Evolutionary conservation across 1,140 invertebrate species (phyloP).

Genomic region (Platorchestia sp.): DNA sequence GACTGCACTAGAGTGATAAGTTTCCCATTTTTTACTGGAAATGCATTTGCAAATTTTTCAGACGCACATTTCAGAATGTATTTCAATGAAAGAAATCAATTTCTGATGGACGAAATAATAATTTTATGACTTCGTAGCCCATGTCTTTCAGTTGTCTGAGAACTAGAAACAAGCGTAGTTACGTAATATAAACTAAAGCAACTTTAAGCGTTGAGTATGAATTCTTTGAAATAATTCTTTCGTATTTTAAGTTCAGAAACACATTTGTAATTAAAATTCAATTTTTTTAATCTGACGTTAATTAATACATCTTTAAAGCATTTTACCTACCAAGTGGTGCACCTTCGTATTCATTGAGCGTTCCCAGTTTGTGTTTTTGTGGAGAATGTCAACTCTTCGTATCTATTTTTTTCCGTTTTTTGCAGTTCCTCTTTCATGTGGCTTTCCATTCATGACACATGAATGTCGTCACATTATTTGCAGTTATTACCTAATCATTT

Average conservation of each 20-base stretch:
- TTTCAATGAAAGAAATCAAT: too few species aligned
- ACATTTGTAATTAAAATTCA: neutral
- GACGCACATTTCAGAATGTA: too few species aligned
- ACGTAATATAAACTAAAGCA: too few species aligned
- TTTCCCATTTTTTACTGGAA: too few species aligned
- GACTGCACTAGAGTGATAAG: too few species aligned
- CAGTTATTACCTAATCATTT: neutral
- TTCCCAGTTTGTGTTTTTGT: neutral
- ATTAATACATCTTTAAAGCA: neutral
- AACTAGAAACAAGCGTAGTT: too few species aligned
- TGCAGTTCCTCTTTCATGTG: neutral
- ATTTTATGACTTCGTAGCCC: too few species aligned
- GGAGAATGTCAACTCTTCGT: neutral
- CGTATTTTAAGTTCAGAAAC: neutral
- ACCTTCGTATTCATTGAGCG: neutral
- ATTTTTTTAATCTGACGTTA: neutral
- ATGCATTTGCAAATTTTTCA: too few species aligned
- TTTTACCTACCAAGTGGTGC: neutral
- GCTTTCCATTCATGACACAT: too few species aligned
- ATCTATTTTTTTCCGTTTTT: neutral
- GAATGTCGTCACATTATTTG: neutral
- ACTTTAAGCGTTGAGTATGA: too few species aligned
- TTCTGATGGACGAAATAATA: too few species aligned
- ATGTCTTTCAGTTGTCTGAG: too few species aligned
- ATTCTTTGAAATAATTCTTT: neutral